These are phyloP conservation scores for Myripristis murdjan DNA, from an alignment of 2,797 vertebrate genomes.

Conservation along the genomic window DNA sequence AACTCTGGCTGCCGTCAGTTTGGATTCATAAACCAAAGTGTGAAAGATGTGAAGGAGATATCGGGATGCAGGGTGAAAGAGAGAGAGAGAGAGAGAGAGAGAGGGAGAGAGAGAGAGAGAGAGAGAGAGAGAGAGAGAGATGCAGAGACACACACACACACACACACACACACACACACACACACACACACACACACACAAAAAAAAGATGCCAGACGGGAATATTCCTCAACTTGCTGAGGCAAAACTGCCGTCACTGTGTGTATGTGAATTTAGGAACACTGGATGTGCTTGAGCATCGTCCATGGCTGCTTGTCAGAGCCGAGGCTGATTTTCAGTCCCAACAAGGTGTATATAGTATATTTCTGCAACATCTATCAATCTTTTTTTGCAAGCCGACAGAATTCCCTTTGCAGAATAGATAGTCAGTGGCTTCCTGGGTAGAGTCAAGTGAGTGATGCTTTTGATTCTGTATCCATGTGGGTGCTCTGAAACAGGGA, in stretches of 20 bases:
- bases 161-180: too few species aligned
- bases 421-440: constrained; percentile 34
- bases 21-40: constrained; percentile 65
- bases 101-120: too few species aligned
- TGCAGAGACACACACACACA: too few species aligned
- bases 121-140: too few species aligned
- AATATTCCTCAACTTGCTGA: constrained; percentile 53
- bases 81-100: neutral
- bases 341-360: constrained; percentile 25
- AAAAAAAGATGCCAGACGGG: constrained; percentile 24
- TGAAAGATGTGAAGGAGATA: constrained; percentile 55
- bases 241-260: constrained; percentile 42
- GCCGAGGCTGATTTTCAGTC: constrained; percentile 26
- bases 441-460: constrained; percentile 54
- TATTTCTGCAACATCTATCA: constrained; percentile 50
- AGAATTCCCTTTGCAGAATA: constrained; percentile 32
- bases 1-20: constrained; percentile 58
- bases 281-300: constrained; percentile 38
- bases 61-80: constrained; percentile 41
- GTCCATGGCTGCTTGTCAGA: constrained; percentile 44
- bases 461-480: constrained; percentile 37
- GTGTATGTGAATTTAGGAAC: constrained; percentile 47
- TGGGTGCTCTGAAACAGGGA: constrained; percentile 33
- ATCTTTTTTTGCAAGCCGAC: constrained; percentile 33
- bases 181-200: too few species aligned